phyloP scores from a whole-genome alignment of 2,888 invertebrate species.

The Nezara viridula region DNA sequence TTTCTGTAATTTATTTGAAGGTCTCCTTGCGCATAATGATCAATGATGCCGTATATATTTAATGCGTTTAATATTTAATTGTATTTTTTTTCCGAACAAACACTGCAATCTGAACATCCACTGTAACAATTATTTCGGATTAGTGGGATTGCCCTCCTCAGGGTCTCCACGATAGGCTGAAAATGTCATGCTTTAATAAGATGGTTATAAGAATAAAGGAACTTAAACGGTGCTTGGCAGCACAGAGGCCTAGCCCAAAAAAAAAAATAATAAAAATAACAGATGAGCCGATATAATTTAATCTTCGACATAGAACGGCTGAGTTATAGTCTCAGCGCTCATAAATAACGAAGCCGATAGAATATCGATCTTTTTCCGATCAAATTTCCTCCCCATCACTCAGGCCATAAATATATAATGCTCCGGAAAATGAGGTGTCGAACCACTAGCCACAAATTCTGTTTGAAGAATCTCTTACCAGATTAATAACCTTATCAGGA shows the following conservation, averaged over 20 bases:
- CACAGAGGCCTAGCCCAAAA: not conserved
- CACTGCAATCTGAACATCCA: too few species aligned
- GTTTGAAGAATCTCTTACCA: constrained; percentile 8
- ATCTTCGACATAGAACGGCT: constrained; percentile 2
- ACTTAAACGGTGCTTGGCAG: not conserved
- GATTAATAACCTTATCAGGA: not conserved
- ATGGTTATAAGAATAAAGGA: not conserved
- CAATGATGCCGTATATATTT: too few species aligned
- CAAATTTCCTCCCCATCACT: constrained; percentile 24
- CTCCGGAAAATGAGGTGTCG: constrained; percentile 28
- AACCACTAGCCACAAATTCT: constrained; percentile 5
- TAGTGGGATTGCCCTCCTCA: too few species aligned
- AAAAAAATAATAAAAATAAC: not conserved
- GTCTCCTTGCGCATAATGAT: too few species aligned
- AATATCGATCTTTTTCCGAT: constrained; percentile 43
- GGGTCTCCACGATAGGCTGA: too few species aligned
- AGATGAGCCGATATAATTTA: constrained; percentile 15
- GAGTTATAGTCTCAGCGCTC: constrained; percentile 15
- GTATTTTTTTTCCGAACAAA: too few species aligned
- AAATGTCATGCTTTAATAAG: not conserved
- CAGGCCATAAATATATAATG: constrained; percentile 35
- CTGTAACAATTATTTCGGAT: too few species aligned
- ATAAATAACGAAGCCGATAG: constrained; percentile 29
- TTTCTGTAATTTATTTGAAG: too few species aligned
- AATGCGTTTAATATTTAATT: too few species aligned